Conservation (phyloP, 1,140 invertebrate species). For the Anthonomus grandis region DNA sequence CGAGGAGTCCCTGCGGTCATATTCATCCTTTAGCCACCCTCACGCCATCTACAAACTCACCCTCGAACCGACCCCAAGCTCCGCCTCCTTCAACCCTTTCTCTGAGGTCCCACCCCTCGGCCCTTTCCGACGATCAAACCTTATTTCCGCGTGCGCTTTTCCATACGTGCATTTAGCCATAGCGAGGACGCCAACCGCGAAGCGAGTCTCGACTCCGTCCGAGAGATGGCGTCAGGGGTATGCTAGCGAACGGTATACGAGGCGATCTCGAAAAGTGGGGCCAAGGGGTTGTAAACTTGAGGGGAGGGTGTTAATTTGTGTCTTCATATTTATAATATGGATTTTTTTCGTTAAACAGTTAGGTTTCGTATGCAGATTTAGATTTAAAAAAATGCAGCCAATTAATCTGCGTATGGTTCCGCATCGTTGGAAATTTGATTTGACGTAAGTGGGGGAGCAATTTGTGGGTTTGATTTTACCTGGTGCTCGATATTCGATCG, state of each 20-base stretch:
- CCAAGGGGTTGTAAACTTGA: no score
- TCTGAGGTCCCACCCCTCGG: no score
- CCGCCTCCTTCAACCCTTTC: conserved; percentile 17
- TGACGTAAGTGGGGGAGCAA: conserved; percentile 24
- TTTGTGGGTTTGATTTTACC: conserved; percentile 17
- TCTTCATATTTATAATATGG: not conserved
- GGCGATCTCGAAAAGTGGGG: no score
- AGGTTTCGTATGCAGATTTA: no score
- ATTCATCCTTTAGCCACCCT: no score
- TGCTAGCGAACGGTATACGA: no score
- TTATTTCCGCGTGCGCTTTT: conserved; percentile 21
- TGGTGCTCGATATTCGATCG: conserved; percentile 22
- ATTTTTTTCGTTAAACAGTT: no score
- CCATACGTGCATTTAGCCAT: conserved; percentile 1
- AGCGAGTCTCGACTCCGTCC: not conserved
- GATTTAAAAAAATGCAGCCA: no score
- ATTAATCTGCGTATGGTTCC: no score
- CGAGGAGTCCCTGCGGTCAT: no score
- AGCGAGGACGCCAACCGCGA: not conserved
- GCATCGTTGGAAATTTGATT: conserved; percentile 19
- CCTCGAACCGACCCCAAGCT: not conserved
- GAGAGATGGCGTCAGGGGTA: conserved; percentile 1
- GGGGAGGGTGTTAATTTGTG: no score
- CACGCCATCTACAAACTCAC: conserved; percentile 9
- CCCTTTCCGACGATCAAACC: conserved; percentile 14